These are phyloP conservation scores for Halcyon smyrnensis DNA, from an alignment of 2,797 vertebrate species.

Conservation along the genomic window DNA sequence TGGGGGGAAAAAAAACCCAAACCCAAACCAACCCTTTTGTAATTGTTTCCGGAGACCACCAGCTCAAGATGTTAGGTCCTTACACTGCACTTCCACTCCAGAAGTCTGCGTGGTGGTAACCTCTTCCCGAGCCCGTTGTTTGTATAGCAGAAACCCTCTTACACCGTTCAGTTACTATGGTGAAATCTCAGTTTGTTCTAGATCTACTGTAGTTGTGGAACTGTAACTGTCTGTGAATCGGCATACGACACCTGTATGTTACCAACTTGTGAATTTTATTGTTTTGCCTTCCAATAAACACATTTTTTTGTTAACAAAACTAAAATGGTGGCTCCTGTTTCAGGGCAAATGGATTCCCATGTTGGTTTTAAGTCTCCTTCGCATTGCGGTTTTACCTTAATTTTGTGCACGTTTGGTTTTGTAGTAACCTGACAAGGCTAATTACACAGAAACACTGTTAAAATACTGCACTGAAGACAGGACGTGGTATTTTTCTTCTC, in stretches of 20 bases:
- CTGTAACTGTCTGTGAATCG: conserved; percentile 59
- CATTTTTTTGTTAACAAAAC: conserved; percentile 34
- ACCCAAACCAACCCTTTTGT: background rate
- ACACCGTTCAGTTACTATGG: background rate
- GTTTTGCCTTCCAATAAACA: conserved; percentile 82
- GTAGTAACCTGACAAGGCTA: background rate
- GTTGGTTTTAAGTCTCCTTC: background rate
- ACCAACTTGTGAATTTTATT: conserved; percentile 73
- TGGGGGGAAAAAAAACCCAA: background rate
- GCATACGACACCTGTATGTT: conserved; percentile 59
- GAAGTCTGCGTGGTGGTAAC: background rate
- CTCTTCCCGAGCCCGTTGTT: background rate
- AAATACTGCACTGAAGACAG: background rate
- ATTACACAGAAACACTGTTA: background rate
- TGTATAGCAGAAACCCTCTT: conserved; percentile 57
- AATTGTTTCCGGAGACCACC: conserved; percentile 34
- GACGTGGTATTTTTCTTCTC: fast-evolving
- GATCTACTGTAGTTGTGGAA: conserved; percentile 73
- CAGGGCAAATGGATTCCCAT: background rate
- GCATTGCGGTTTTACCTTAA: background rate
- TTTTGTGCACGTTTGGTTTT: background rate
- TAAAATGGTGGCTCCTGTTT: background rate
- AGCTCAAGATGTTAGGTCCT: conserved; percentile 23
- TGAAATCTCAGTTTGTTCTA: conserved; percentile 66
- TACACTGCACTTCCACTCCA: conserved; percentile 10